These are phyloP conservation scores for Pogona vitticeps DNA, from an alignment of 2,113 vertebrate species.

Conservation along the genomic window DNA sequence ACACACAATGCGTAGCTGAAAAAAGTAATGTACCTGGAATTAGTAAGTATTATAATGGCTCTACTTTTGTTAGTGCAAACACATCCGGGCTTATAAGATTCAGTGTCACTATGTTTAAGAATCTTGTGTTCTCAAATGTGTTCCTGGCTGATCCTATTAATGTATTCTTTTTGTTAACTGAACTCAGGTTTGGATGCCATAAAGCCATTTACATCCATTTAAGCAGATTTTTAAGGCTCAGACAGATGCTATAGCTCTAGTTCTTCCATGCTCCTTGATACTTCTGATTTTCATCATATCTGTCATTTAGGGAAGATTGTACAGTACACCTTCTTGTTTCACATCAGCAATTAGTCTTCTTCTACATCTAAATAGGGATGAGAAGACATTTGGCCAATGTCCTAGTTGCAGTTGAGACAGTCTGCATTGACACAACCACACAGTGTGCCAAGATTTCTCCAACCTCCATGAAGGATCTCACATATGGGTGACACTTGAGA, in stretches of 20 bases:
- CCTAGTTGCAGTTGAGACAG: too few species aligned
- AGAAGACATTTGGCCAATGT: too few species aligned
- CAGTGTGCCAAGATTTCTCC: too few species aligned
- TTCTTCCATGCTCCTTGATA: background rate
- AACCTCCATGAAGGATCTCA: too few species aligned
- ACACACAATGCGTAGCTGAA: slow-evolving; percentile 41
- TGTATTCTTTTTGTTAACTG: background rate
- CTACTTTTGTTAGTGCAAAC: background rate
- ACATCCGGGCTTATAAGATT: background rate
- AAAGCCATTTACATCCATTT: background rate
- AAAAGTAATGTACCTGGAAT: slow-evolving; percentile 47
- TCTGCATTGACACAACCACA: too few species aligned
- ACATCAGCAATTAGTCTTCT: background rate
- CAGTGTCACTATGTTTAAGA: background rate
- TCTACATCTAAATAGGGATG: background rate
- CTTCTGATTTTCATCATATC: background rate
- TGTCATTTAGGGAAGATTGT: background rate
- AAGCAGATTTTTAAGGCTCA: background rate
- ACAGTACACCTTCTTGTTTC: background rate
- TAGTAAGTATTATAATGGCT: background rate
- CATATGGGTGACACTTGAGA: too few species aligned
- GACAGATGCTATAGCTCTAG: background rate
- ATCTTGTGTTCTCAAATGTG: background rate
- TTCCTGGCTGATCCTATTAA: background rate
- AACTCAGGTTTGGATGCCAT: background rate